Percentiles rank a stretch among this genome's conserved stretches.
Evolutionary conservation across 2,113 vertebrate genomes (phyloP).

Genomic region (Osmerus mordax): DNA sequence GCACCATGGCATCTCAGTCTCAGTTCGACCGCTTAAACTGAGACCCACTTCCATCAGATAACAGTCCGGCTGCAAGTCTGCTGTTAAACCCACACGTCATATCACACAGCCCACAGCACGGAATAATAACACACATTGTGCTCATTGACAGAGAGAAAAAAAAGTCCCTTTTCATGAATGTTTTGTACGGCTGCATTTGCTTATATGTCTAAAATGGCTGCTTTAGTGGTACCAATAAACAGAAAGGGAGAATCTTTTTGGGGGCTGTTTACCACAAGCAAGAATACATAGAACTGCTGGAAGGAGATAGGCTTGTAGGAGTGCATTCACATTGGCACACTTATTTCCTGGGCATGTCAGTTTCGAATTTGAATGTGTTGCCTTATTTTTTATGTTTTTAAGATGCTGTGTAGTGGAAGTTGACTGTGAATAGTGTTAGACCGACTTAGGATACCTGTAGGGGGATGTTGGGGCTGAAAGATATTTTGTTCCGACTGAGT

Average conservation of each 20-base stretch:
- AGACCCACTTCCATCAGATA: slow-evolving; percentile 52
- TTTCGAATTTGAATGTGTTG: too few species aligned
- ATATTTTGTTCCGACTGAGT: neutral
- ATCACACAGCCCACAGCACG: slow-evolving; percentile 46
- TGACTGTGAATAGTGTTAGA: slow-evolving; percentile 11
- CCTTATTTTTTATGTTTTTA: neutral
- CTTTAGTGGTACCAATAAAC: slow-evolving; percentile 3
- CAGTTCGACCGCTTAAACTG: slow-evolving; percentile 37
- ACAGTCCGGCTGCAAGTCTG: slow-evolving; percentile 34
- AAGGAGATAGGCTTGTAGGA: neutral
- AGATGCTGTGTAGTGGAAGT: neutral
- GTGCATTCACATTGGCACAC: too few species aligned
- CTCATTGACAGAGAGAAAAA: slow-evolving; percentile 9
- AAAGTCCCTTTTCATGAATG: slow-evolving; percentile 31
- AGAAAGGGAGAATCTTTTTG: slow-evolving; percentile 20
- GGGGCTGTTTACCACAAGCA: slow-evolving; percentile 27
- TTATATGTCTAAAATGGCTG: slow-evolving; percentile 13
- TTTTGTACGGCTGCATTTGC: slow-evolving; percentile 26
- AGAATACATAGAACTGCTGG: neutral
- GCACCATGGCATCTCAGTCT: slow-evolving; percentile 19
- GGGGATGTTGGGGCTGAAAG: neutral
- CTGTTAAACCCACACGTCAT: slow-evolving; percentile 52
- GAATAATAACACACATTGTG: slow-evolving; percentile 49
- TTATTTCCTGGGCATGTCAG: too few species aligned
- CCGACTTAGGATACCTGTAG: too few species aligned